These are phyloP conservation scores for Ecdyonurus torrentis DNA, from an alignment of 2,888 invertebrate genomes.

Conservation along the genomic window DNA sequence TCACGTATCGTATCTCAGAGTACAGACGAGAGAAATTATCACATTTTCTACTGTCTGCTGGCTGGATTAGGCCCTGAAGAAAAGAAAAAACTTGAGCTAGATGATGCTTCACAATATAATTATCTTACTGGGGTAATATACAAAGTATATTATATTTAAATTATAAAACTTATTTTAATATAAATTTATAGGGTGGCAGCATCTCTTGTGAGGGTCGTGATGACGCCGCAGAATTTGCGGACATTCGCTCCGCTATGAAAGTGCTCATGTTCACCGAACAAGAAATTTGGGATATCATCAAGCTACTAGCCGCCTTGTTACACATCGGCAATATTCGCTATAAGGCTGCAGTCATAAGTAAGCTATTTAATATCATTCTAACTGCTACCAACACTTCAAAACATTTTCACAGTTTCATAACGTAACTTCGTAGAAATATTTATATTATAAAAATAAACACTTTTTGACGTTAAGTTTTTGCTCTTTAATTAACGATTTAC, in stretches of 20 bases:
- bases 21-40: conserved; percentile 83
- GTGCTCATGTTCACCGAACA: conserved; percentile 71
- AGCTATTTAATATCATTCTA: conserved; percentile 12
- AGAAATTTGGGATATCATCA: conserved; percentile 72
- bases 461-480: not conserved
- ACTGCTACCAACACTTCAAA: not conserved
- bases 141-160: not conserved
- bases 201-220: conserved; percentile 64
- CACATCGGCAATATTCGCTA: conserved; percentile 87
- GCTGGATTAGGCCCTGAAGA: conserved; percentile 68
- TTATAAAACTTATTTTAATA: not conserved
- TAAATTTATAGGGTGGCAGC: conserved; percentile 35
- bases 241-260: conserved; percentile 84
- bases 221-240: conserved; percentile 71
- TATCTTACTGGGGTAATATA: conserved; percentile 55
- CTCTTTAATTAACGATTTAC: no score
- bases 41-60: conserved; percentile 84
- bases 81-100: conserved; percentile 56
- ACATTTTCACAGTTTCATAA: not conserved
- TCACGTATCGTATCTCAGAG: conserved; percentile 83
- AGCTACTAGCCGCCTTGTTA: conserved; percentile 68
- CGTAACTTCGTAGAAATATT: not conserved
- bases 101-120: conserved; percentile 52
- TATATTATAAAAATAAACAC: not conserved
- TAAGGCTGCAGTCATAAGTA: conserved; percentile 40